Base-by-base conservation (phyloP, 1,140 invertebrate genomes). In the Panagrolaimus sp. region DNA sequence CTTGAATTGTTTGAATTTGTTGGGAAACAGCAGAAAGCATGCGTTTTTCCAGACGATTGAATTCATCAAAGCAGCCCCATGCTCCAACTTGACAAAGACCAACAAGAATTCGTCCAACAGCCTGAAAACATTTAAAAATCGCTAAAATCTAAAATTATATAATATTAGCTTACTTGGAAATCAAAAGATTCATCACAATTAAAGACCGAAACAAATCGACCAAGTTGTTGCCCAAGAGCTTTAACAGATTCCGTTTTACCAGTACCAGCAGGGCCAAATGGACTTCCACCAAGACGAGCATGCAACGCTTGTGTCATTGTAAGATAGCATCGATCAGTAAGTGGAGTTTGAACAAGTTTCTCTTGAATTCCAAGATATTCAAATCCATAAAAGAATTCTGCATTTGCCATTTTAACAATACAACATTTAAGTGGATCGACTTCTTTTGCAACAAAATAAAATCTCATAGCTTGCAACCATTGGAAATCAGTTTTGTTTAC, bases 101-200 rank as follows among this genome's bases (percentile, higher is more conserved):
- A 76, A 96, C 92, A 85, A 97, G 95, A 79, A 97, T 96, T 72
- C 93, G 87, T 43, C 92, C 92, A 91, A 95, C 93, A 1, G 89
- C 89, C 84, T 38, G 7, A 38, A 38, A 4, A 4, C 7, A 38
- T 38, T 2, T 4, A 38, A 38, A 38, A 38, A n/a, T n/a, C n/a
- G n/a, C 31, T 2, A 2, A 38, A 4, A 38, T 38, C 31, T 4
- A 38, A 38, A n/a, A n/a, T n/a, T n/a, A 38, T 4, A 7, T 7
- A 4, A 38, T 38, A n/a, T n/a, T n/a, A n/a, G n/a, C 31, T 38
- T 7, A 38, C 31, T 7, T 96, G 94, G 86, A 99, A 99, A 85
- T 99, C 96, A 85, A 99, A 99, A 0, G 94, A 98, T 86, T 99
- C 96, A 82, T 99, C 96, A 85, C 96, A 99, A 85, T 99, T 99